A percentile compares a stretch with the other conserved stretches of the same genome.
Conservation (phyloP, 2,113 vertebrate genomes). For the Pseudonaja textilis region DNA sequence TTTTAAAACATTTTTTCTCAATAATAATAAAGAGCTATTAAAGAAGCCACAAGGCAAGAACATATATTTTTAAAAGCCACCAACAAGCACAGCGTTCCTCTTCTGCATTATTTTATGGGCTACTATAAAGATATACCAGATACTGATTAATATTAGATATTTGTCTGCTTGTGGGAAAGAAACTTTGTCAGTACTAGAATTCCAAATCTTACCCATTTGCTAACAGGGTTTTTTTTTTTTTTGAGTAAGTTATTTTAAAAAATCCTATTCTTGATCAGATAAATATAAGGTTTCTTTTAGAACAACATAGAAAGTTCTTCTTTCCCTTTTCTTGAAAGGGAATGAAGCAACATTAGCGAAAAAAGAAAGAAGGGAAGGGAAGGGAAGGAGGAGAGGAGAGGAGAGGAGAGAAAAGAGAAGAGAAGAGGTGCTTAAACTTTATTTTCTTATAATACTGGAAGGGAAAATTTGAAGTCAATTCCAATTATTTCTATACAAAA, state of each 20-base stretch:
- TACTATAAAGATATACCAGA: not conserved
- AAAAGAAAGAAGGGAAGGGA: too few species aligned
- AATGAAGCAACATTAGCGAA: not conserved
- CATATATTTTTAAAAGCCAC: not conserved
- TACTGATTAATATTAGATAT: not conserved
- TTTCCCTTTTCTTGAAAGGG: too few species aligned
- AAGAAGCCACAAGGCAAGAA: not conserved
- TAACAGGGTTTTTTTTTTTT: not conserved
- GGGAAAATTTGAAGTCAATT: not conserved
- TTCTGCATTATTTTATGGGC: not conserved
- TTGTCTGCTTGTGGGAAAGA: not conserved
- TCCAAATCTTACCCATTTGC: not conserved
- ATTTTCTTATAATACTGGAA: not conserved
- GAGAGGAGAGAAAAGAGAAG: not conserved
- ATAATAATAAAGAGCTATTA: not conserved
- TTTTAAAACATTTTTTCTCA: not conserved
- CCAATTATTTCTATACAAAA: not conserved
- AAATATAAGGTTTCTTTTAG: not conserved
- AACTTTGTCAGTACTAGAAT: not conserved
- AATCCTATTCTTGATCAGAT: not conserved
- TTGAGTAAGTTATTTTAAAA: not conserved
- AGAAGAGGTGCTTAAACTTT: not conserved
- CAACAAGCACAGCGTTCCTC: not conserved
- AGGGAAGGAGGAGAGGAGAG: rapidly evolving
- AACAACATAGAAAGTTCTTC: not conserved